These are phyloP conservation scores for Harpalus rubripes DNA, from an alignment of 2,888 invertebrate species.

Conservation along the genomic window DNA sequence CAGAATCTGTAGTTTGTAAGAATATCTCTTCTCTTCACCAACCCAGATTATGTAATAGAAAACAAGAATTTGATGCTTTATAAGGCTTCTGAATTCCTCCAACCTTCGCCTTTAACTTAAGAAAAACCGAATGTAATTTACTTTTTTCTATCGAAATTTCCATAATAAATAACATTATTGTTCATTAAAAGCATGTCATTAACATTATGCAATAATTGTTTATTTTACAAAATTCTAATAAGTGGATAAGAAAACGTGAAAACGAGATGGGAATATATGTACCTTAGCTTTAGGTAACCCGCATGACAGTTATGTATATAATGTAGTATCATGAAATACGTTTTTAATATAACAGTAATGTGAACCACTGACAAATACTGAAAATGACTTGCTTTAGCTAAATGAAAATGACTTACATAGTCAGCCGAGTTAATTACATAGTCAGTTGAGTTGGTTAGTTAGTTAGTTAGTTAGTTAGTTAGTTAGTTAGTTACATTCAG, in stretches of 20 bases:
- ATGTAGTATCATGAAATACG: too few relatives aligned
- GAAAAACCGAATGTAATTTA: constrained; percentile 11
- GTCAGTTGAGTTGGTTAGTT: too few relatives aligned
- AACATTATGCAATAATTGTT: constrained; percentile 15
- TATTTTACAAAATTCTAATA: not conserved
- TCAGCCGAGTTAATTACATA: too few relatives aligned
- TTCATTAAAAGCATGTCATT: not conserved
- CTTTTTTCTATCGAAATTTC: not conserved
- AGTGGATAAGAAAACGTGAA: too few relatives aligned
- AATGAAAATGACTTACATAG: too few relatives aligned
- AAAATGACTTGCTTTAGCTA: too few relatives aligned
- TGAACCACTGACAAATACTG: too few relatives aligned
- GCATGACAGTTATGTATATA: too few relatives aligned
- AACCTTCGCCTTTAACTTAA: not conserved
- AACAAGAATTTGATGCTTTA: constrained; percentile 2
- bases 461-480: too few relatives aligned
- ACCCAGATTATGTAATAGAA: not conserved
- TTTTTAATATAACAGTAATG: too few relatives aligned
- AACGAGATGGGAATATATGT: not conserved
- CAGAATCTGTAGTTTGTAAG: not conserved
- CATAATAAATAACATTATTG: not conserved
- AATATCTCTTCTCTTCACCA: too few relatives aligned
- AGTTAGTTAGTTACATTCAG: too few relatives aligned
- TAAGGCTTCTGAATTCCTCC: not conserved
- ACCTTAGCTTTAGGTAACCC: not conserved